Evolutionary conservation across 2,888 invertebrate species (phyloP), one percentile per base, ranked within the genome.

Genomic region (Melipona bicolor): DNA sequence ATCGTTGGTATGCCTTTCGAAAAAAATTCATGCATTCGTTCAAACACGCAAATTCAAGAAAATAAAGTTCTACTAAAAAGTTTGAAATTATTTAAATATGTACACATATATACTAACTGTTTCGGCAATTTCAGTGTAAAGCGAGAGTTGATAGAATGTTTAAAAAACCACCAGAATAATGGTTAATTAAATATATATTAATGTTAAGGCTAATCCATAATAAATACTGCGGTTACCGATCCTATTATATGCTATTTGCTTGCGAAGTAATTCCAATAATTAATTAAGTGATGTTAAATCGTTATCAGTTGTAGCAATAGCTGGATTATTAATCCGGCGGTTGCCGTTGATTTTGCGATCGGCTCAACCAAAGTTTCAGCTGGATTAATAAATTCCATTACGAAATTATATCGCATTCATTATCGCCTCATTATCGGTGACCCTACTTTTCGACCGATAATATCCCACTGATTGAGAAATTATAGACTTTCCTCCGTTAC

Each of bases 381-480:
- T n/a, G 19, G 19, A 50, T 61, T 32, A 59, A 69, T 32, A 61
- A 69, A 36, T 32, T 36, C 6, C 32, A 32, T 69, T 32, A 50
- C n/a, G 13, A 61, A 50, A 68, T 68, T 50, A 52, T 24, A 27
- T 76, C 68, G n/a, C 56, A 15, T 68, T 59, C 68, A 68, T 56
- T 67, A 36, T 65, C 52, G 3, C 52, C 0, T 24, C 15, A 15
- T 67, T 68, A 68, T 67, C 43, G 1, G 19, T 4, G 11, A 27
- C 13, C 62, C 21, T 24, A 1, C 36, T 61, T 52, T n/a, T 27
- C 1, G 2, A 49, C 1, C 21, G 43, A 67, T 54, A 56, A 65
- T 36, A n/a, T 3, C 21, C 9, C 0, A 27, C 9, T 21, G 4
- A 21, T 64, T 27, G 32, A 32, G 32, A 19, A 50, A 62, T 52